Conservation (phyloP, 2,113 vertebrate species). For the Triplophysa tibetana region DNA sequence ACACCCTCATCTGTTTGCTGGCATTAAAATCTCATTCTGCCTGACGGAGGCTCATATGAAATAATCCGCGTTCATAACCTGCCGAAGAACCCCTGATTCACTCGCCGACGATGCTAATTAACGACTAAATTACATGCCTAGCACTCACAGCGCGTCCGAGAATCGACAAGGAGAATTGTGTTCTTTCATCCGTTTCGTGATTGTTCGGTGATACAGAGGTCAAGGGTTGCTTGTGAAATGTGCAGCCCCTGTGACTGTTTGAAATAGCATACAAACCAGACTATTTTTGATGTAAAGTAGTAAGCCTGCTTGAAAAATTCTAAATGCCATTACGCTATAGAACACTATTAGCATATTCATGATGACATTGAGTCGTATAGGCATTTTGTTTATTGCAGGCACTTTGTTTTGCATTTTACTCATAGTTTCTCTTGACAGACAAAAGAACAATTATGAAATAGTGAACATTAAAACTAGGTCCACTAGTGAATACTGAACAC, state of each 20-base stretch:
- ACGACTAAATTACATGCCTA: conserved; percentile 24
- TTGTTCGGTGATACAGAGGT: neutral
- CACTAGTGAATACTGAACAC: too few relatives aligned
- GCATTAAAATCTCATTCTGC: conserved; percentile 56
- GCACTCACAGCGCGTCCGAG: conserved; percentile 6
- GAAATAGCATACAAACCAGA: neutral
- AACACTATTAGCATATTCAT: too few relatives aligned
- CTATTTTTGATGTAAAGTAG: too few relatives aligned
- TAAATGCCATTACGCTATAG: too few relatives aligned
- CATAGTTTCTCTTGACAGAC: too few relatives aligned
- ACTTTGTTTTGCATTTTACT: too few relatives aligned
- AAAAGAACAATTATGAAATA: too few relatives aligned
- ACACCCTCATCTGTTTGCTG: conserved; percentile 53
- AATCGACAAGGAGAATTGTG: neutral
- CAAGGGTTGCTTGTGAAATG: neutral
- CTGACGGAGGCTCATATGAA: neutral
- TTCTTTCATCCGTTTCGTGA: neutral
- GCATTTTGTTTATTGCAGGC: too few relatives aligned
- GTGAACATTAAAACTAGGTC: too few relatives aligned
- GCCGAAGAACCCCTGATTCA: conserved; percentile 1
- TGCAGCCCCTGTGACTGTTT: neutral
- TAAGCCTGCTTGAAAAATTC: too few relatives aligned
- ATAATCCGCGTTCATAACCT: conserved; percentile 20
- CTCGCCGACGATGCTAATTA: conserved; percentile 45
- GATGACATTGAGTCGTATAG: too few relatives aligned